phyloP scores from a whole-genome alignment of 2,888 invertebrate species.

The Crossocerus cetratus region DNA sequence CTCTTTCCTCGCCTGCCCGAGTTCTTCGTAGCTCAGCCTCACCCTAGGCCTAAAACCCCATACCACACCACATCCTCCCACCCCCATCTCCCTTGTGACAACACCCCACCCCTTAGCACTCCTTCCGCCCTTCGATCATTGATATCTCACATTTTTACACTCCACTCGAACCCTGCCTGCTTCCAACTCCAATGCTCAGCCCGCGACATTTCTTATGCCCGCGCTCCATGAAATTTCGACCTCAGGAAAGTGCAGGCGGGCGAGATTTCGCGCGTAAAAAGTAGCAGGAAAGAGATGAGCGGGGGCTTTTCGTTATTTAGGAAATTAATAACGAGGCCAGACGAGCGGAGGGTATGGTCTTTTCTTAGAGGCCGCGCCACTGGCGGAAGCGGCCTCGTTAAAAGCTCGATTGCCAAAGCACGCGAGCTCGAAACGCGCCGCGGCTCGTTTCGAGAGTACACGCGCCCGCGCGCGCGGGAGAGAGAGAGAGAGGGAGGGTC shows the following conservation, averaged over 20 bases:
- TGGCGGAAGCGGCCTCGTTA: constrained; percentile 49
- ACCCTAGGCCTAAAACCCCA: not conserved
- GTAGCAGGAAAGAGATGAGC: too few species aligned
- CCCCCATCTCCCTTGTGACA: constrained; percentile 6
- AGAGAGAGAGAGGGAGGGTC: constrained; percentile 32
- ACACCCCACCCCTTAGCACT: constrained; percentile 38
- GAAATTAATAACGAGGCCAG: constrained; percentile 61
- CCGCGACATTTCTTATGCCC: too few species aligned
- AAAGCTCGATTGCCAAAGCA: constrained; percentile 64
- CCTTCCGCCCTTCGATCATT: constrained; percentile 23
- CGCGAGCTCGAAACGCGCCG: constrained; percentile 57
- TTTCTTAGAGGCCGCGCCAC: constrained; percentile 49
- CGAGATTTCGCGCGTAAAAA: too few species aligned
- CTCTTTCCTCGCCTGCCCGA: constrained; percentile 26
- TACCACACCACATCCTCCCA: constrained; percentile 3
- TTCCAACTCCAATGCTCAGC: too few species aligned
- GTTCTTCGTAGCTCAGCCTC: constrained; percentile 26
- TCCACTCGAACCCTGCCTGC: too few species aligned
- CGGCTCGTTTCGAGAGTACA: too few species aligned
- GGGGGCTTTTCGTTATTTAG: constrained; percentile 60
- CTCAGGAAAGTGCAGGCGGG: too few species aligned
- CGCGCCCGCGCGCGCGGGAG: not conserved
- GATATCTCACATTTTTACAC: too few species aligned
- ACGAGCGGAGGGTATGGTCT: constrained; percentile 3
- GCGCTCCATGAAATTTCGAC: too few species aligned